Percentiles rank a stretch among this genome's conserved stretches.
These are phyloP conservation scores for Chrysemys picta DNA, from an alignment of 2,113 vertebrate genomes.

Conservation along the genomic window DNA sequence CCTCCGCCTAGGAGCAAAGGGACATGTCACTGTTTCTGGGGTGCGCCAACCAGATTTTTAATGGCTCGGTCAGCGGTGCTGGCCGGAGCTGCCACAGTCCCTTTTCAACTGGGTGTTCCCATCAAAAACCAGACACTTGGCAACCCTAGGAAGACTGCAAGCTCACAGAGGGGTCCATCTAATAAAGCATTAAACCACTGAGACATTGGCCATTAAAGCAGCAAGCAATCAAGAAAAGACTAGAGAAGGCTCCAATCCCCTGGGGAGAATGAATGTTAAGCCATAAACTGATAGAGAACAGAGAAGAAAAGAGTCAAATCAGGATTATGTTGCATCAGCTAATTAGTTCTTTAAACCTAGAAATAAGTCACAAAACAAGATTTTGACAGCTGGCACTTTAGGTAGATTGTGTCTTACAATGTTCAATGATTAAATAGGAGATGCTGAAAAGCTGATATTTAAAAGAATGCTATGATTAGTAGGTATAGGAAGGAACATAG, in stretches of 20 bases:
- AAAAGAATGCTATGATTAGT: background rate
- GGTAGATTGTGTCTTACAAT: background rate
- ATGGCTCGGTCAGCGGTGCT: no score
- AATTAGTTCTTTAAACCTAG: background rate
- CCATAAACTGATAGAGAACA: background rate
- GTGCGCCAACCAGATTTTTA: no score
- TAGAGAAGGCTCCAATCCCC: background rate
- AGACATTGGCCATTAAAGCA: background rate
- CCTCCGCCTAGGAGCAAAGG: no score
- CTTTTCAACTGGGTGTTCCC: no score
- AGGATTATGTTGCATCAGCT: no score
- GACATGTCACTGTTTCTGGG: no score
- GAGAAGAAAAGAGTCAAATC: background rate
- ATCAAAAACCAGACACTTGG: no score
- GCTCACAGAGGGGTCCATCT: background rate
- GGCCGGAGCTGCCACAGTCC: no score
- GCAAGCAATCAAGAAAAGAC: background rate
- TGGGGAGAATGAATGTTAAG: background rate
- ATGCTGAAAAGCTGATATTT: background rate
- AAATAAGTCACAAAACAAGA: background rate
- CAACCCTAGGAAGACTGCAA: background rate
- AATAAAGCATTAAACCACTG: background rate
- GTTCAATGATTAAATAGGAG: background rate
- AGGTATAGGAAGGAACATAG: background rate
- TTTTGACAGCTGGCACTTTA: background rate